Conservation (phyloP, 2,888 invertebrate species). For the Megamerina dolium region DNA sequence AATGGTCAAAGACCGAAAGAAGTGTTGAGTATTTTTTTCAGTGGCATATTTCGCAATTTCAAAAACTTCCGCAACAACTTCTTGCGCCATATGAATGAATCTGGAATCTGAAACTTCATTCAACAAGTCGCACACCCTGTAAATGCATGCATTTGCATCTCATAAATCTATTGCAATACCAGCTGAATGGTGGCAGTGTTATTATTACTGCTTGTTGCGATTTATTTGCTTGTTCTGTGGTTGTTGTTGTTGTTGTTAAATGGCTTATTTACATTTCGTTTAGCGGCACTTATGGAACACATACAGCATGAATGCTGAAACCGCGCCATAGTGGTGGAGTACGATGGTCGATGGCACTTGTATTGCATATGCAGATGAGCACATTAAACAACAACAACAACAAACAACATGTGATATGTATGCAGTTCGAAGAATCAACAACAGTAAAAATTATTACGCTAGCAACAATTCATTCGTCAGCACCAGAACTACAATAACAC, state of each 20-base stretch:
- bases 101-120: no score
- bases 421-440: no score
- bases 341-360: no score
- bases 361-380: conserved; percentile 1
- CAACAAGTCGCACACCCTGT: conserved; percentile 4
- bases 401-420: no score
- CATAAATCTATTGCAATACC: conserved; percentile 37
- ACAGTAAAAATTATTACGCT: neutral
- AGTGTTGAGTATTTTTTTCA: no score
- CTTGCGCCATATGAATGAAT: no score
- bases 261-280: conserved; percentile 43
- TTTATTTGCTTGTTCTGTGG: conserved; percentile 14
- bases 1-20: no score
- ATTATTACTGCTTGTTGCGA: conserved; percentile 15
- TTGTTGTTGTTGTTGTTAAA: conserved; percentile 27
- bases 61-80: no score
- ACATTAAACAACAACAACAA: neutral
- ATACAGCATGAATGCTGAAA: no score
- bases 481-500: conserved; percentile 3
- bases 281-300: conserved; percentile 38
- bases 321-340: no score
- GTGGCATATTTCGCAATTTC: no score
- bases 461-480: neutral
- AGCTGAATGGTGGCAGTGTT: conserved; percentile 23
- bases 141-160: no score